Base-by-base conservation (phyloP, 2,113 vertebrate species). In the Hippoglossus stenolepis region DNA sequence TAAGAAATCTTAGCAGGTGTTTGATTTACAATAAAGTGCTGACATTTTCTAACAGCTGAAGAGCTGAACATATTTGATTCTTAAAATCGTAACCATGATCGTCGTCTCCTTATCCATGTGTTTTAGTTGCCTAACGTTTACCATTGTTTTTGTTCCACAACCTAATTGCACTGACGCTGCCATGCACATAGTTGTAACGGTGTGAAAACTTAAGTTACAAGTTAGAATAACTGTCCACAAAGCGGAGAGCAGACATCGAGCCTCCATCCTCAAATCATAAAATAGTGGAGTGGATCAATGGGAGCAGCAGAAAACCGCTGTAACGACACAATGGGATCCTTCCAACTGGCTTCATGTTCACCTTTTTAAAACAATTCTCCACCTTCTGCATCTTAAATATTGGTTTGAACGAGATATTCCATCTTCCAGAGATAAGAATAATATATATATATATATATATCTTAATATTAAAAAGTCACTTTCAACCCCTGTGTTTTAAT, bases 11-110 rank as follows among this genome's bases (percentile, higher is more conserved):
- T 45, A 47, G 24, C 61, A 38, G 65, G 20, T 21, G 9, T 60
- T 74, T 49, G 56, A 26, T 49, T 58, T 59, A n/a, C 40, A 63
- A 31, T 62, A 75, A 79, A 75, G 77, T 72, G 72, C 73, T 58
- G 58, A 13, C 47, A 79, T 31, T 21, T 21, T 67, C 40, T 24
- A 7, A 56, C 18, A 62, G 53, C 18, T 65, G 13, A 28, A 54
- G 65, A 51, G 38, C 24, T 57, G 26, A 49, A 21, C 56, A 2
- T 53, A 53, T 53, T n/a, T 35, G 17, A 17, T 31, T 17, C 20
- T 53, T 7, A n/a, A 53, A 20, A n/a, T 53, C 9, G 3, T 15
- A 28, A 26, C 23, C 23, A 28, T 28, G 15, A 59, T 59, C 6
- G 12, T 31, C 5, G 17, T n/a, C 2, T 4, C 18, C 14, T 28